Evolutionary conservation across 2,113 vertebrate species (phyloP).

Genomic region (Erythrolamprus reginae): DNA sequence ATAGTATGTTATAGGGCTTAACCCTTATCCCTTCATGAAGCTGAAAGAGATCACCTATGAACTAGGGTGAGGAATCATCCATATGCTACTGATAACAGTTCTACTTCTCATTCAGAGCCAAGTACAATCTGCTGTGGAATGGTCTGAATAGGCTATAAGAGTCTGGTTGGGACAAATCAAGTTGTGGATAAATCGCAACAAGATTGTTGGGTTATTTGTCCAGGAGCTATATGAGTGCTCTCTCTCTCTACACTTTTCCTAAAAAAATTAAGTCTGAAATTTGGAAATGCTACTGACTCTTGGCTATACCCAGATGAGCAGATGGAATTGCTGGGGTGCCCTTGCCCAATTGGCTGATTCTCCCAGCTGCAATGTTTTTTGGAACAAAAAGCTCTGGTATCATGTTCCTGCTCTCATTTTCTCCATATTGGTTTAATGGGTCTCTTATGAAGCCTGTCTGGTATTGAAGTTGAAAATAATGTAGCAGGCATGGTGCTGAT

Average conservation of each 20-base stretch:
- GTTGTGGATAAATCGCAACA: background rate
- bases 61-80: background rate
- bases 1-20: background rate
- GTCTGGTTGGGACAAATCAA: background rate
- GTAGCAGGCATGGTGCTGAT: background rate
- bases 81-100: background rate
- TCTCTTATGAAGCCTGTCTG: background rate
- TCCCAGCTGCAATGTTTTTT: background rate
- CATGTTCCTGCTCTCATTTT: background rate
- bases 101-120: background rate
- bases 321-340: background rate
- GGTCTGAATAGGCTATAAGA: background rate
- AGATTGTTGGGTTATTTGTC: background rate
- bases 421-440: background rate
- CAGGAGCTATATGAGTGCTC: background rate
- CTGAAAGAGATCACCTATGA: background rate
- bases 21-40: background rate
- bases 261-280: background rate
- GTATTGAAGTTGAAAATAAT: background rate
- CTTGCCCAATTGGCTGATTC: background rate
- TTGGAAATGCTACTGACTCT: background rate
- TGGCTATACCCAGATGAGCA: background rate
- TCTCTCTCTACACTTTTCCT: background rate
- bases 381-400: background rate
- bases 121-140: background rate